Conservation (phyloP, 1,140 invertebrate genomes). For the Dinothrombium tinctorium region DNA sequence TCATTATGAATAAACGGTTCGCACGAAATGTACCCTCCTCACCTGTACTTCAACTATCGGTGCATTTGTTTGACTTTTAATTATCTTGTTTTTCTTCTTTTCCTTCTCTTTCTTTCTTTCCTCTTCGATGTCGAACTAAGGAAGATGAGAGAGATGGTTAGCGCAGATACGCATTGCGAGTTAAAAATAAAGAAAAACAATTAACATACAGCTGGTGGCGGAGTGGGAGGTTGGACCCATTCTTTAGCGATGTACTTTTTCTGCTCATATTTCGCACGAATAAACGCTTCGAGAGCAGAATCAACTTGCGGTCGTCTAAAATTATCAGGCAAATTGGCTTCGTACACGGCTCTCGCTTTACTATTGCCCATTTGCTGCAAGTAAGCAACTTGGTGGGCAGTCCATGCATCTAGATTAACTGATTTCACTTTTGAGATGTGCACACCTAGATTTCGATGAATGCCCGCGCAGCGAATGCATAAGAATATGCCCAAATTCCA, state of each 20-base stretch:
- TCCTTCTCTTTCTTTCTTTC: slow-evolving; percentile 21
- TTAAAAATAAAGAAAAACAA: neutral
- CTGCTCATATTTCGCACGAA: slow-evolving; percentile 89
- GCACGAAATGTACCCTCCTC: neutral
- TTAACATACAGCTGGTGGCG: slow-evolving; percentile 28
- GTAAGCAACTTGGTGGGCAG: slow-evolving; percentile 85
- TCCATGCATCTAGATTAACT: slow-evolving; percentile 92
- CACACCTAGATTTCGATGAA: slow-evolving; percentile 88
- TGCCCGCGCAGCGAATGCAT: slow-evolving; percentile 65
- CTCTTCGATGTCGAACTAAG: slow-evolving; percentile 18
- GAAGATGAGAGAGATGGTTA: slow-evolving; percentile 2
- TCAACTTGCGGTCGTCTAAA: slow-evolving; percentile 85
- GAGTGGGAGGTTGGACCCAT: slow-evolving; percentile 65
- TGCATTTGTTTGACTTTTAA: slow-evolving; percentile 5
- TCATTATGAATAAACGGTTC: too few species aligned
- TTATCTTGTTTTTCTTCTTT: slow-evolving; percentile 14
- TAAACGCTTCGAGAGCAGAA: slow-evolving; percentile 73
- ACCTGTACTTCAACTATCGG: slow-evolving; percentile 4
- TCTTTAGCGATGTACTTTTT: slow-evolving; percentile 93
- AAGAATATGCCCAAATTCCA: slow-evolving; percentile 97
- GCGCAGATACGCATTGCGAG: too few species aligned
- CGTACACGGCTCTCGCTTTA: slow-evolving; percentile 75
- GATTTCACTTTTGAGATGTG: slow-evolving; percentile 96
- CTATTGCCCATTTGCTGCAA: slow-evolving; percentile 96
- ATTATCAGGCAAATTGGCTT: slow-evolving; percentile 83